Evolutionary conservation across 2,113 vertebrate species (phyloP), one percentile per base, ranked within the genome.

Genomic region (Ranitomeya imitator): DNA sequence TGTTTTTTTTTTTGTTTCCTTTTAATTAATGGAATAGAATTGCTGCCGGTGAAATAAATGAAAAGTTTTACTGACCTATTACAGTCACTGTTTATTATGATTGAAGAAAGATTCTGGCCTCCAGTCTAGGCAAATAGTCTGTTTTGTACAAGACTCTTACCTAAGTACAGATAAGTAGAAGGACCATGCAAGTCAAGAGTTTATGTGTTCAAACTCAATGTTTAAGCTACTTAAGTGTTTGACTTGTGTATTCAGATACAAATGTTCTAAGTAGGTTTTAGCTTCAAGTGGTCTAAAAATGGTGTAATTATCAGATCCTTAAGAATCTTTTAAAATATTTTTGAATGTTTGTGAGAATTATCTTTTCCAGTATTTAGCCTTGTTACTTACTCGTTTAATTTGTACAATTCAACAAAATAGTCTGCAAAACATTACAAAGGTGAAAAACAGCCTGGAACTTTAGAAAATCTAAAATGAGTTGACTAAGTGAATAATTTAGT

Each of bases 141-240:
- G 67, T 9, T 31, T 26, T 26, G 21, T 26, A 26, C 12, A 45
- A 45, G n/a, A 71, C 67, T 71, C 10, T 71, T 26, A 18, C 23
- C 18, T 54, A 19, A 55, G 18, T 12, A n/a, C 15, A 57, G 54
- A 59, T 79, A 79, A 11, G 19, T 77, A 21, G 52, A 59, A 26
- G 16, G 78, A 6, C 52, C 55, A 57, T 26, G 54, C 14, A 23
- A 79, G 52, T 79, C 54, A 79, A 79, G 78, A 59, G 51, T 19
- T 55, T 79, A 21, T 57, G 77, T 79, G 57, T 79, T 79, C 54
- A 79, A 79, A 23, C 54, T 26, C 52, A n/a, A 79, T 59, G 78
- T 79, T 26, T 79, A 79, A 57, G 23, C 54, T 79, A 79, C 54
- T 55, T 79, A 59, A 79, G n/a, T 79, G 78, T 79, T 59, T 79